phyloP scores from a whole-genome alignment of 2,888 invertebrate genomes.

The Brachyopa scutellaris region DNA sequence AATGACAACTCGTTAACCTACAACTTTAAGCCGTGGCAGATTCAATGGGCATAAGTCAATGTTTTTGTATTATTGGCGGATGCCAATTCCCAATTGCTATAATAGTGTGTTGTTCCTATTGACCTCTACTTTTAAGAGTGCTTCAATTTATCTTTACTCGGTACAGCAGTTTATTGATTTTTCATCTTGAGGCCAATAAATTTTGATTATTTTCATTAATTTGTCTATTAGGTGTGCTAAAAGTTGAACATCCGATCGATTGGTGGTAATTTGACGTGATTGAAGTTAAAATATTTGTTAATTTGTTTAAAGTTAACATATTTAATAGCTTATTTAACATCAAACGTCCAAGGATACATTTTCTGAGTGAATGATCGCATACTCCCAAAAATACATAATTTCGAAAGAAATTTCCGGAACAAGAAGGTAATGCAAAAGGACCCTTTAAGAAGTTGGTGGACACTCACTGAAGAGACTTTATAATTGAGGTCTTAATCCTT shows the following conservation, averaged over 20 bases:
- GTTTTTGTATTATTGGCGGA: slow-evolving; percentile 38
- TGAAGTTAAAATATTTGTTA: slow-evolving; percentile 13
- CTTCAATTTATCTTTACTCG: slow-evolving; percentile 25
- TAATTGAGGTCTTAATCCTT: too few relatives aligned
- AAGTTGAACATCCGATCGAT: slow-evolving; percentile 17
- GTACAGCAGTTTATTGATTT: slow-evolving; percentile 16
- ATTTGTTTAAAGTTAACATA: too few relatives aligned
- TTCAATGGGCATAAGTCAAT: slow-evolving; percentile 29
- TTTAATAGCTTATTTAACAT: too few relatives aligned
- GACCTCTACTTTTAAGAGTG: slow-evolving; percentile 33
- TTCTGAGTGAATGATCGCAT: too few relatives aligned
- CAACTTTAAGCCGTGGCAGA: slow-evolving; percentile 26
- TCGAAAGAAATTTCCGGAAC: too few relatives aligned
- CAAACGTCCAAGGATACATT: too few relatives aligned
- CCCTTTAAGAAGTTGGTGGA: too few relatives aligned
- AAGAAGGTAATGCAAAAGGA: too few relatives aligned
- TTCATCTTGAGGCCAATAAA: slow-evolving; percentile 35
- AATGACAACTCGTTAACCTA: slow-evolving; percentile 45
- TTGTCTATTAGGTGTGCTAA: slow-evolving; percentile 17
- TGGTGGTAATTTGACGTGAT: slow-evolving; percentile 15
- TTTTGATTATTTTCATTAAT: slow-evolving; percentile 16
- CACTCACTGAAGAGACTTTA: too few relatives aligned
- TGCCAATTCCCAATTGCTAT: too few relatives aligned
- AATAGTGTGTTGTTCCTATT: slow-evolving; percentile 18
- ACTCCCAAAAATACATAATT: too few relatives aligned